Evolutionary conservation across 2,797 vertebrate species (phyloP).

Genomic region (Sebastes jordani): DNA sequence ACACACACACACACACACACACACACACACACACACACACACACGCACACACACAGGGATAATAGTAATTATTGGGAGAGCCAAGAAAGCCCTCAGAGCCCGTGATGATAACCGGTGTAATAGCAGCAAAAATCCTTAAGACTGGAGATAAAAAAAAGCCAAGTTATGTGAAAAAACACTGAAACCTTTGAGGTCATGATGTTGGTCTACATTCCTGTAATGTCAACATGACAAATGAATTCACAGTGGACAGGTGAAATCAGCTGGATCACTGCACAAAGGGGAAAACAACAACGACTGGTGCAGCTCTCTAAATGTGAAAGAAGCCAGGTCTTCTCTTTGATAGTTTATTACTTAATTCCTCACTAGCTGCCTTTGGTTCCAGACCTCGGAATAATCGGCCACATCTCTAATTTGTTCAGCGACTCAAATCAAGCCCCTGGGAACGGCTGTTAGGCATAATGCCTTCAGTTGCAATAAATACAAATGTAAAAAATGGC

Average conservation of each 20-base stretch:
- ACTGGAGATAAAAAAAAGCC: neutral
- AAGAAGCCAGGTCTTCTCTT: neutral
- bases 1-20: neutral
- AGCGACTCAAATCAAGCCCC: neutral
- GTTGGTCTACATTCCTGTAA: neutral
- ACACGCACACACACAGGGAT: neutral
- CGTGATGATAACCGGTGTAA: slow-evolving; percentile 1
- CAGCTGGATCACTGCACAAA: neutral
- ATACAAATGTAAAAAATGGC: neutral
- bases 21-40: neutral
- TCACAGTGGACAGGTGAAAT: neutral
- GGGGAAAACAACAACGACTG: neutral
- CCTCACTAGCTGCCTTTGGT: neutral
- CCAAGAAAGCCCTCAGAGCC: neutral
- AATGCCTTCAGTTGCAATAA: neutral
- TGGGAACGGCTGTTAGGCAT: neutral
- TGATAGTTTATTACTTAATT: neutral
- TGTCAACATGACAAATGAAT: neutral
- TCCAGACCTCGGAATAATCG: no score
- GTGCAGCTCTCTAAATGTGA: neutral
- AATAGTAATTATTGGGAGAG: slow-evolving; percentile 5
- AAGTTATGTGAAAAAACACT: neutral
- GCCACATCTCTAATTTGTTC: neutral
- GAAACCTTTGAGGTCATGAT: neutral
- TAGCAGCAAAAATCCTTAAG: neutral